Percentiles rank a stretch among this genome's conserved stretches.
Evolutionary conservation across 92 coral and sea anemone species (phyloP).

Genomic region (Meandrina meandrites): DNA sequence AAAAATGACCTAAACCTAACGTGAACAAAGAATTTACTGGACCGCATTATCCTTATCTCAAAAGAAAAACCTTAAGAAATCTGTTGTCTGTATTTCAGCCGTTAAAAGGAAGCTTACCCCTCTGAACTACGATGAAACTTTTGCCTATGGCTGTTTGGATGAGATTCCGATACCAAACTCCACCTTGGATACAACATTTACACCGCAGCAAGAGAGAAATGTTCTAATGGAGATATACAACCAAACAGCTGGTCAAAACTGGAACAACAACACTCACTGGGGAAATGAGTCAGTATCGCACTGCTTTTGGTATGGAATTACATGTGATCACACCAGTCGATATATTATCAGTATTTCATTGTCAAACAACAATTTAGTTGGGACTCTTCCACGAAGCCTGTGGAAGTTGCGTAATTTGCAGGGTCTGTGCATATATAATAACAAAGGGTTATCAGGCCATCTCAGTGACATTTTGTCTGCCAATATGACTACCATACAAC

Average conservation of each 20-base stretch:
- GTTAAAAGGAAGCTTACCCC: background rate
- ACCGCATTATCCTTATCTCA: background rate
- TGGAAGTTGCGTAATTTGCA: conserved; percentile 85
- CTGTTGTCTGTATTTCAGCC: background rate
- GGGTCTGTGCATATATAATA: conserved; percentile 54
- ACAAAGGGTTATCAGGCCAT: conserved; percentile 51
- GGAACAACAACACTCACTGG: conserved; percentile 46
- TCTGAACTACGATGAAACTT: conserved; percentile 8
- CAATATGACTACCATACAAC: conserved; percentile 72
- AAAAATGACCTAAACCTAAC: too few relatives aligned
- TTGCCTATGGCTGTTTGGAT: conserved; percentile 25
- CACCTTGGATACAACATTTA: conserved; percentile 55
- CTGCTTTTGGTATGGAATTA: conserved; percentile 78
- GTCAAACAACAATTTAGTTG: conserved; percentile 57
- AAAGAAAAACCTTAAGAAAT: background rate
- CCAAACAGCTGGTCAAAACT: conserved; percentile 65
- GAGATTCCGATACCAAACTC: conserved; percentile 32
- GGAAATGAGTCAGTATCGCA: conserved; percentile 46
- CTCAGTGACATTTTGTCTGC: conserved; percentile 54
- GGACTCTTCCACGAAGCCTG: conserved; percentile 59
- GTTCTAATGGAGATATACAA: conserved; percentile 66
- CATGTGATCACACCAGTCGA: conserved; percentile 53
- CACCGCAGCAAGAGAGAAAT: conserved; percentile 56
- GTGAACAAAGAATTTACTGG: too few relatives aligned
- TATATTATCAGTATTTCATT: conserved; percentile 63